Evolutionary conservation across 1,140 invertebrate species (phyloP).

Genomic region (Sinella curviseta): DNA sequence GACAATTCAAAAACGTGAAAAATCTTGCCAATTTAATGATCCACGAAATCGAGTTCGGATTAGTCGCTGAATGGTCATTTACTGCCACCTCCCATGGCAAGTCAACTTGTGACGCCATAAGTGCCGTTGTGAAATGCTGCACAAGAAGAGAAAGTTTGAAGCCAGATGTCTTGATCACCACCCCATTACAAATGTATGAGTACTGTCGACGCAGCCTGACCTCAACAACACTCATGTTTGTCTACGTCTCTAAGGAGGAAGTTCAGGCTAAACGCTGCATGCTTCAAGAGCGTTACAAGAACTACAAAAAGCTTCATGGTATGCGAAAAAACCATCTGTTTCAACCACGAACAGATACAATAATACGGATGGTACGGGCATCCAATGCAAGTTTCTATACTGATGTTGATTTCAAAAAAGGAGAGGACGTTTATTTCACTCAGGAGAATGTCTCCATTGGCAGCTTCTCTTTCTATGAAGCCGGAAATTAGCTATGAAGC

Average conservation of each 20-base stretch:
- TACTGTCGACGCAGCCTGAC: background rate
- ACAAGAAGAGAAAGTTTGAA: no score
- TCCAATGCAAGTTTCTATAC: background rate
- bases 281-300: background rate
- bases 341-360: background rate
- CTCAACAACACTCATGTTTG: background rate
- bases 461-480: background rate
- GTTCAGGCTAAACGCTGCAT: background rate
- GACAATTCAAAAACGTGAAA: constrained; percentile 50
- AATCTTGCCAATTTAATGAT: constrained; percentile 49
- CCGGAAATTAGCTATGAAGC: no score
- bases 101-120: constrained; percentile 48
- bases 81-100: constrained; percentile 49
- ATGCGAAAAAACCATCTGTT: background rate
- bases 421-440: background rate
- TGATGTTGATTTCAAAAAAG: background rate
- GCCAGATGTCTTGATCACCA: background rate
- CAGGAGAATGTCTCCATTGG: background rate
- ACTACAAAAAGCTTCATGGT: background rate
- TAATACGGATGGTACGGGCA: background rate
- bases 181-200: background rate
- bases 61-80: constrained; percentile 49
- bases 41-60: constrained; percentile 45
- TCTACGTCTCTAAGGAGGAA: background rate
- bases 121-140: constrained; percentile 41